Evolutionary conservation across 1,140 invertebrate species (phyloP), one percentile per base, ranked within the genome.

Genomic region (Eueides isabella): DNA sequence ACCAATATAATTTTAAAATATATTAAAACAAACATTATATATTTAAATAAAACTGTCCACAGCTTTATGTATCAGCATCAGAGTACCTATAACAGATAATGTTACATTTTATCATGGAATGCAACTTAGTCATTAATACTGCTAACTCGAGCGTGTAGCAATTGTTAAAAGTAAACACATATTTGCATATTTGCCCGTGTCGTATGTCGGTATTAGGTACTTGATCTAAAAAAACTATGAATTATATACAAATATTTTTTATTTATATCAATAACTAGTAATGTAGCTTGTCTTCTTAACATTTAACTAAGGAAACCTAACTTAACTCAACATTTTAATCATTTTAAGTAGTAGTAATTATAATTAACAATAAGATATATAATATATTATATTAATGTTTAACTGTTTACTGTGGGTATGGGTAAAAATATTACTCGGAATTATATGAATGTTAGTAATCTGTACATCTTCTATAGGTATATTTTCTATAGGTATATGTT

Each of bases 121-220:
- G 7, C 48, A 55, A 55, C 48, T 55, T 55, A 55, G 48, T 55
- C 48, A 55, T 55, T 55, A 55, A 55, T 55, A 55, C 48, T 26
- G 48, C 48, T 26, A 55, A 55, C 23, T 26, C 48, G 48, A 55
- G 48, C 48, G 48, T 55, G 19, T 12, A 26, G 48, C 19, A 55
- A 55, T 55, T 55, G 48, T 55, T 55, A 55, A 55, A 48, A 48
- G 41, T n/a, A 48, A 55, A 55, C 48, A 55, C 48, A 26, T 55
- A 26, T 55, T 55, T 23, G 23, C 48, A 55, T 23, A 55, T 55
- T 23, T 26, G 9, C 48, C 23, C 48, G 48, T 55, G 48, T 55
- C 48, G 23, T 55, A 55, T 55, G 48, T 55, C 48, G 26, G 19
- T 26, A 26, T 7, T n/a, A 7, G 7, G 41, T 44, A 55, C 41